phyloP scores from a whole-genome alignment of 2,888 invertebrate species.

The Zygothrica quintamaculata region DNA sequence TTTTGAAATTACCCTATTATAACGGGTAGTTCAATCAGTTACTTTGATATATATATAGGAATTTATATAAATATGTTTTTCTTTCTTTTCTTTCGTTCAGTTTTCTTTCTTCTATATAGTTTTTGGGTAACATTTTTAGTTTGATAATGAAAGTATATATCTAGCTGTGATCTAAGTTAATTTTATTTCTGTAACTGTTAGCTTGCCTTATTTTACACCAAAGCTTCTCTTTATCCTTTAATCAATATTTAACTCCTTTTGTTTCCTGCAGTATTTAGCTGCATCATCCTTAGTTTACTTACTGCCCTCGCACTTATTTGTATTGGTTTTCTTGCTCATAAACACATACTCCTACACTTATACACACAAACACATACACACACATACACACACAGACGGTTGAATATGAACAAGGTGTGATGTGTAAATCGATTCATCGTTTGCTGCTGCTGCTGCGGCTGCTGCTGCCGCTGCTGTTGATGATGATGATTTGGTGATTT shows the following conservation, averaged over 20 bases:
- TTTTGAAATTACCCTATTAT: conserved; percentile 31
- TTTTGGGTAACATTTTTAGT: too few species aligned
- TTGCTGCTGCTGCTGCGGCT: conserved; percentile 48
- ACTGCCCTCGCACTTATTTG: conserved; percentile 46
- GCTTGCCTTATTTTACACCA: too few species aligned
- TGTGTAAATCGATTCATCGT: conserved; percentile 79
- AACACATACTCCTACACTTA: conserved; percentile 20
- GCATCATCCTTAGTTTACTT: conserved; percentile 26
- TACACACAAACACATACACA: conserved; percentile 11
- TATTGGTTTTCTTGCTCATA: conserved; percentile 32
- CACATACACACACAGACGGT: conserved; percentile 9
- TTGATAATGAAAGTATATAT: too few species aligned
- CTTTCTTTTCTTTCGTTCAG: too few species aligned
- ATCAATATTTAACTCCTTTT: too few species aligned
- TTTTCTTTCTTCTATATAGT: too few species aligned
- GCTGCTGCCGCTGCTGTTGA: conserved; percentile 64
- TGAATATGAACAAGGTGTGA: conserved; percentile 13
- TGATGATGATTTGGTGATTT: conserved; percentile 81
- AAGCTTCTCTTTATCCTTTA: not conserved
- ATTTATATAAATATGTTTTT: too few species aligned
- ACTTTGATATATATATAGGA: too few species aligned
- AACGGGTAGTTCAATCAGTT: conserved; percentile 35
- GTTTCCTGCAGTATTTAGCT: too few species aligned
- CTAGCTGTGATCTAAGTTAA: too few species aligned
- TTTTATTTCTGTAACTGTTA: too few species aligned